Evolutionary conservation across 2,113 vertebrate genomes (phyloP), one percentile per base, ranked within the genome.

Genomic region (Amphiprion percula): DNA sequence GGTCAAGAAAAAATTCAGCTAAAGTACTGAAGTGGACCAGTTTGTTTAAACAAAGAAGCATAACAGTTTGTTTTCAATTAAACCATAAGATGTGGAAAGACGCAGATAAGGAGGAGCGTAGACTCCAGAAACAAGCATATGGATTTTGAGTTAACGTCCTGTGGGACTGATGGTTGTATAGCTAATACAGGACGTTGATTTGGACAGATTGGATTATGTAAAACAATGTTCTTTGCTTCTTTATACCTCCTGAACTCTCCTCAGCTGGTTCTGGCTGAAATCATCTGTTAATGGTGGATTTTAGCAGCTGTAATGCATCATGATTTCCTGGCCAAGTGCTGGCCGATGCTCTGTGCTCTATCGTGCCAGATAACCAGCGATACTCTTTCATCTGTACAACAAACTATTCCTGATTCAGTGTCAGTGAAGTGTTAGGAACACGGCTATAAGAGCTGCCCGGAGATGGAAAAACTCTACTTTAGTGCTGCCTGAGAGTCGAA

Each of bases 391-490:
- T 77, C 78, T 58, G 0, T 47, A 65, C 68, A 66, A 84, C 28
- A 79, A 56, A 41, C 60, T 53, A 11, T 81, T 83, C 41, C 78
- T 65, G 24, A 68, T 75, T 84, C 50, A 61, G 41, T 77, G 74
- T 72, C 74, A 58, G 62, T n/a, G 26, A 87, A 74, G 68, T 30
- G 33, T 65, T 68, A 64, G 44, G 24, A 76, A 74, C 26, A 52
- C 21, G n/a, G 77, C 21, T 50, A 19, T 72, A 62, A 74, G 61
- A 74, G 68, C 60, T 83, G 77, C 70, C 58, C 5, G 1, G 61
- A 68, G 59, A 74, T 78, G 72, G 60, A 85, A 83, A 80, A 87
- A 50, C 28, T 75, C 53, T 19, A 41, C 62, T 58, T 74, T 60
- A 46, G 41, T 19, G 19, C 62, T 52, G 56, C 44, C 46, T 52